Conservation (phyloP, 2,888 invertebrate genomes). For the Leistus spinibarbis region DNA sequence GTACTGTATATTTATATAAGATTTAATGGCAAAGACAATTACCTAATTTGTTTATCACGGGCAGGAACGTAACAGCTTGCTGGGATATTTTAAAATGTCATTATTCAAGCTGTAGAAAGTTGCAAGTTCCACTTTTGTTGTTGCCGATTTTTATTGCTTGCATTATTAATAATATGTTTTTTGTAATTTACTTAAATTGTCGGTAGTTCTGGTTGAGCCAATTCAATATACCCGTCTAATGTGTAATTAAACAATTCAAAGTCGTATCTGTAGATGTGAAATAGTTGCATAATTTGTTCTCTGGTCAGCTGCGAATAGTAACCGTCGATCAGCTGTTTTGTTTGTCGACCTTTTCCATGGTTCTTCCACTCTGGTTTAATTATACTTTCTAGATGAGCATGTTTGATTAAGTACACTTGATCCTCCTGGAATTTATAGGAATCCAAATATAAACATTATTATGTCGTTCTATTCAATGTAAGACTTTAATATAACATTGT, state of each 20-base stretch:
- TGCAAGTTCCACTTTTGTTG: not conserved
- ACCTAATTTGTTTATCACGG: slow-evolving; percentile 35
- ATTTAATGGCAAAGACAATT: not conserved
- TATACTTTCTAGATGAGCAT: slow-evolving; percentile 74
- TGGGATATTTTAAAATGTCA: not conserved
- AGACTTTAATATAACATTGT: no score
- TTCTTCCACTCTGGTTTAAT: slow-evolving; percentile 86
- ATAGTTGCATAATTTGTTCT: slow-evolving; percentile 75
- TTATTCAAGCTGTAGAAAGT: not conserved
- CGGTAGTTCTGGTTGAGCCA: slow-evolving; percentile 57
- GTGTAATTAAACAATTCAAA: slow-evolving; percentile 88
- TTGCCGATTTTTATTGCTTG: not conserved
- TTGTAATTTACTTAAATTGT: slow-evolving; percentile 51
- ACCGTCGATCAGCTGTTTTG: slow-evolving; percentile 72
- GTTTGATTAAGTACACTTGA: slow-evolving; percentile 80
- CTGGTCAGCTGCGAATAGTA: slow-evolving; percentile 79
- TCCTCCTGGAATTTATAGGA: slow-evolving; percentile 67
- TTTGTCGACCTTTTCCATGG: slow-evolving; percentile 76
- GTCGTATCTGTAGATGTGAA: slow-evolving; percentile 84
- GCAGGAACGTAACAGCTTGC: not conserved
- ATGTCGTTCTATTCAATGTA: no score
- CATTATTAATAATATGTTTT: slow-evolving; percentile 41
- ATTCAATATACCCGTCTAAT: slow-evolving; percentile 70
- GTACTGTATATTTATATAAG: not conserved
- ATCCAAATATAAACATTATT: slow-evolving; percentile 8